Evolutionary conservation across 1,140 invertebrate species (phyloP).

Genomic region (Drosophila ogumai): DNA sequence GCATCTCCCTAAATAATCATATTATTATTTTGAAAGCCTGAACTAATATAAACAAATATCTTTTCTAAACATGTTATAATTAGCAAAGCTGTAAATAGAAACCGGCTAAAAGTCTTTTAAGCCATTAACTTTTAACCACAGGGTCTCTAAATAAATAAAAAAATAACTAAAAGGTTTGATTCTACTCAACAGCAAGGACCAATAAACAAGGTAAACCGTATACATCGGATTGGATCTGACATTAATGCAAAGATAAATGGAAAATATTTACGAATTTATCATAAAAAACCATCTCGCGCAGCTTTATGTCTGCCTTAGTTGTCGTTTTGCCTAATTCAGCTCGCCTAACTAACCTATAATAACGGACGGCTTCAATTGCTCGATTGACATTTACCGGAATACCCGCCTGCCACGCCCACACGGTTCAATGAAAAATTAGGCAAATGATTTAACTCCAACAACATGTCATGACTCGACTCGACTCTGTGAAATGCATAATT

Average conservation of each 20-base stretch:
- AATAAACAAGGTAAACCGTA: neutral
- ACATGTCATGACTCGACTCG: conserved; percentile 53
- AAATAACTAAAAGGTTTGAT: too few species aligned
- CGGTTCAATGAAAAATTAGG: conserved; percentile 46
- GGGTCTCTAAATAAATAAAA: neutral
- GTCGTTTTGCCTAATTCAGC: neutral
- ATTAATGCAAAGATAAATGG: neutral
- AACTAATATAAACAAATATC: neutral
- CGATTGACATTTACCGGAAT: conserved; percentile 37
- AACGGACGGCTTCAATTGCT: conserved; percentile 16
- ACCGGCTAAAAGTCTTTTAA: neutral
- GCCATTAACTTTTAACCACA: neutral
- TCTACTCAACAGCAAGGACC: neutral
- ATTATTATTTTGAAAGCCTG: neutral
- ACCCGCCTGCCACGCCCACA: conserved; percentile 22
- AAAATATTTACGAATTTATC: neutral
- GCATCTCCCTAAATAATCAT: neutral
- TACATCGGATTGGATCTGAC: neutral
- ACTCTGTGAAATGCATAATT: conserved; percentile 69
- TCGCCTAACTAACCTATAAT: conserved; percentile 10
- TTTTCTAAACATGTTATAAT: neutral
- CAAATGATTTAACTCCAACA: conserved; percentile 40
- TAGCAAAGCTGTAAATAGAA: neutral
- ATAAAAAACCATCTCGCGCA: neutral
- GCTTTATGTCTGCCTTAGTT: neutral